phyloP scores from a whole-genome alignment of 2,797 vertebrate genomes.

The Bucorvus abyssinicus region DNA sequence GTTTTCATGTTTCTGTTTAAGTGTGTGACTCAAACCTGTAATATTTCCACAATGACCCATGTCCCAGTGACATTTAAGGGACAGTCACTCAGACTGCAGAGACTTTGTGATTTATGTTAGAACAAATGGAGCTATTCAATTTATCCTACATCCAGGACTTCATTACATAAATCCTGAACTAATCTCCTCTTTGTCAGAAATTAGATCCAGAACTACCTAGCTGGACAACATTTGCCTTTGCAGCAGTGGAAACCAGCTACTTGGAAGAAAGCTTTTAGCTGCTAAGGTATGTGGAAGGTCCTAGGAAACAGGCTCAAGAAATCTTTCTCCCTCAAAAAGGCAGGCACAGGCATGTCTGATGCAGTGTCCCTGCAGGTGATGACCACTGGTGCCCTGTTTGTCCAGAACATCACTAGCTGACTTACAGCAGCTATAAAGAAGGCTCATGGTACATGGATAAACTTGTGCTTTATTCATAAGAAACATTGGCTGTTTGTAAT shows the following conservation, averaged over 20 bases:
- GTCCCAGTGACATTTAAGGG: constrained; percentile 36
- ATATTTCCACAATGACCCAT: constrained; percentile 9
- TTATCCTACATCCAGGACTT: constrained; percentile 1
- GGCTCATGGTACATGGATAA: neutral
- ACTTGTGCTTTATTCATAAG: neutral
- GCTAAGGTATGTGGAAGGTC: neutral
- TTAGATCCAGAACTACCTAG: neutral
- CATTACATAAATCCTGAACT: constrained; percentile 42
- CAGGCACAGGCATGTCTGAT: neutral
- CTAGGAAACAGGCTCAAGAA: neutral
- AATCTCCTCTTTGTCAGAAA: constrained; percentile 29
- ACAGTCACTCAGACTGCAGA: constrained; percentile 37
- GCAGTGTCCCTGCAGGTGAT: neutral
- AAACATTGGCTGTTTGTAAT: neutral
- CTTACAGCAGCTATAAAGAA: neutral
- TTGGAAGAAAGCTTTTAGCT: neutral
- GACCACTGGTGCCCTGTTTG: neutral
- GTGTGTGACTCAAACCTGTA: constrained; percentile 1
- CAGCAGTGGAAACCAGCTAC: neutral
- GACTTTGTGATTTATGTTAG: constrained; percentile 35
- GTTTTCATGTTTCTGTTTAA: constrained; percentile 4
- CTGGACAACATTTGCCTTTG: neutral
- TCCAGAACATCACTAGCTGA: neutral
- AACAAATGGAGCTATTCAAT: constrained; percentile 42
- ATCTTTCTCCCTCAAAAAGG: neutral